A percentile compares a stretch with the other conserved stretches of the same genome.
phyloP scores from a whole-genome alignment of 1,140 invertebrate species.

The Sesamia nonagrioides region DNA sequence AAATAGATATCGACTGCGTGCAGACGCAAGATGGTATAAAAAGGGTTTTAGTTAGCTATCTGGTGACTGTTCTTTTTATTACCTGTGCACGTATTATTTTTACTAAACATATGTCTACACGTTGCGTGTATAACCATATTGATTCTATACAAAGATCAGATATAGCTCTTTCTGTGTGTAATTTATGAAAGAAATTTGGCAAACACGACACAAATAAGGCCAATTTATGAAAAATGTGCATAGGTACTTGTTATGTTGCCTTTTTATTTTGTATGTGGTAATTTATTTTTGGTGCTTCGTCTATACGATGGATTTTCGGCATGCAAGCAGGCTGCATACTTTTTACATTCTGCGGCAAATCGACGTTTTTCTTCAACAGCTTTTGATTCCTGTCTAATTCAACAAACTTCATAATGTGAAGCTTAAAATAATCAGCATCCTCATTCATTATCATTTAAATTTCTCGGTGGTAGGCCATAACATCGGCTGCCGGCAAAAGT shows the following conservation, averaged over 20 bases:
- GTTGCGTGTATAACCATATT: slow-evolving; percentile 27
- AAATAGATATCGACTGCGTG: no score
- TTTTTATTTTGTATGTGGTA: slow-evolving; percentile 16
- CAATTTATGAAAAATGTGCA: slow-evolving; percentile 18
- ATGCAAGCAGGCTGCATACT: slow-evolving; percentile 3
- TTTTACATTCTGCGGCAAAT: not conserved
- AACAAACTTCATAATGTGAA: no score
- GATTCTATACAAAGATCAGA: slow-evolving; percentile 24
- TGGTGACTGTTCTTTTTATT: not conserved
- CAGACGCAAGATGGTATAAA: not conserved
- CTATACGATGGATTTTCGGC: not conserved
- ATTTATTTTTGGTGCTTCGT: slow-evolving; percentile 3
- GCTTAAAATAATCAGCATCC: no score
- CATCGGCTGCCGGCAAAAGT: no score
- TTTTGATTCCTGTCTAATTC: no score
- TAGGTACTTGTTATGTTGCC: slow-evolving; percentile 18
- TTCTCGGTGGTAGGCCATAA: no score
- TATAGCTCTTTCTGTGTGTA: slow-evolving; percentile 8
- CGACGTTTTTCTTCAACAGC: not conserved
- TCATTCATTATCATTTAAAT: no score
- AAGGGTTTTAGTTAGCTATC: not conserved
- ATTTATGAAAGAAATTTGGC: slow-evolving; percentile 35
- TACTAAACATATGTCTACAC: slow-evolving; percentile 1
- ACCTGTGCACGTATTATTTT: slow-evolving; percentile 1
- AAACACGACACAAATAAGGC: slow-evolving; percentile 17